These are phyloP conservation scores for Calephelis virginiensis DNA, from an alignment of 1,140 invertebrate species.

Conservation along the genomic window DNA sequence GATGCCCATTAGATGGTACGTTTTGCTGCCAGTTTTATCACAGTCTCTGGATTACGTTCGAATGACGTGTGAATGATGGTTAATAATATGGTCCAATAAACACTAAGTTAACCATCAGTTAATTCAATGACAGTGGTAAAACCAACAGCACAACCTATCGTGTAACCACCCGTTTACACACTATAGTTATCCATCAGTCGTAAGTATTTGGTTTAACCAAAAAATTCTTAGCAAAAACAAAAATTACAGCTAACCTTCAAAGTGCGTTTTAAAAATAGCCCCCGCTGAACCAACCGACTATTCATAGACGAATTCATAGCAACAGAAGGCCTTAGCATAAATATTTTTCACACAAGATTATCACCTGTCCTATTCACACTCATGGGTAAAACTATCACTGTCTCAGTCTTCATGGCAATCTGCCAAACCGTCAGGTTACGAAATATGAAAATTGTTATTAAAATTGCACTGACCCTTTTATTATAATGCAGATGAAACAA, in stretches of 20 bases:
- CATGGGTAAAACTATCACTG: conserved; percentile 36
- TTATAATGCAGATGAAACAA: conserved; percentile 19
- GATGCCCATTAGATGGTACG: no score
- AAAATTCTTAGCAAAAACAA: conserved; percentile 35
- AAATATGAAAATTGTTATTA: conserved; percentile 55
- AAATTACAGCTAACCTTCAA: conserved; percentile 49
- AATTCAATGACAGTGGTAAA: no score
- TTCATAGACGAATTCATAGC: conserved; percentile 59
- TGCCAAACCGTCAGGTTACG: conserved; percentile 50
- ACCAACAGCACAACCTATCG: no score
- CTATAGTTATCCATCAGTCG: no score
- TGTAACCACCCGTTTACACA: no score
- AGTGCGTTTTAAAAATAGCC: conserved; percentile 49
- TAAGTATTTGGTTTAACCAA: conserved; percentile 19
- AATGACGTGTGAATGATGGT: no score
- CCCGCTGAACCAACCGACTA: conserved; percentile 44
- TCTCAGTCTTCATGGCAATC: conserved; percentile 47
- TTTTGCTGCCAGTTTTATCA: no score
- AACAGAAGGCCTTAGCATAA: conserved; percentile 66
- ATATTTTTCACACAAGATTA: conserved; percentile 67
- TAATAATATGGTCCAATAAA: no score
- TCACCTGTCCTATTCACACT: conserved; percentile 55
- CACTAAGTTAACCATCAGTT: no score
- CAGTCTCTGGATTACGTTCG: no score
- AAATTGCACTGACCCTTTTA: conserved; percentile 35